Percentiles rank a stretch among this genome's conserved stretches.
Evolutionary conservation across 1,140 invertebrate genomes (phyloP).

Genomic region (Ephestia elutella): DNA sequence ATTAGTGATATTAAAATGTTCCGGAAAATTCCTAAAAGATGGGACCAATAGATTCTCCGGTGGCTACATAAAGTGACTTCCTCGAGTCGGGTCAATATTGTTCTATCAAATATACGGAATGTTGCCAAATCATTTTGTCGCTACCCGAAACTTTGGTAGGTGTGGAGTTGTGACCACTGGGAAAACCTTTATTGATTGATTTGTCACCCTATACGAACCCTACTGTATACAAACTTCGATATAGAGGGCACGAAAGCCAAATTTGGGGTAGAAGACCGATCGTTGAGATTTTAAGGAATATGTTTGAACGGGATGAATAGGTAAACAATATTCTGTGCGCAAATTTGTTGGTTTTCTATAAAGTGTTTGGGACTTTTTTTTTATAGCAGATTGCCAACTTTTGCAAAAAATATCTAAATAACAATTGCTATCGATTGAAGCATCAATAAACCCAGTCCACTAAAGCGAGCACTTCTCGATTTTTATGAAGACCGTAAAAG

Average conservation of each 20-base stretch:
- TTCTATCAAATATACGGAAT: conserved; percentile 9
- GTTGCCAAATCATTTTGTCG: conserved; percentile 7
- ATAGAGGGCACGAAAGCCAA: conserved; percentile 8
- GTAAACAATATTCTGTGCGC: conserved; percentile 1
- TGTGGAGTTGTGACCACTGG: conserved; percentile 10
- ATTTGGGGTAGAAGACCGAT: conserved; percentile 8
- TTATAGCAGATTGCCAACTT: neutral
- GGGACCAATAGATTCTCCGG: conserved; percentile 43
- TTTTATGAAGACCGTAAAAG: conserved; percentile 52
- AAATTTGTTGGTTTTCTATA: neutral
- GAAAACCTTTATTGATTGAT: conserved; percentile 12
- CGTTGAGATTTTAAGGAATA: conserved; percentile 9
- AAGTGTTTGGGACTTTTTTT: neutral
- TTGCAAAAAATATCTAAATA: conserved; percentile 11
- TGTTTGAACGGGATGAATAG: conserved; percentile 9
- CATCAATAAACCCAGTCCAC: conserved; percentile 35
- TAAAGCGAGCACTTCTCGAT: conserved; percentile 24
- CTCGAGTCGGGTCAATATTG: conserved; percentile 43
- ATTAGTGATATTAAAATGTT: conserved; percentile 67
- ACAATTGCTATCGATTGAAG: conserved; percentile 21
- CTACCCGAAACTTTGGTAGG: conserved; percentile 7
- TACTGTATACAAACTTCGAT: conserved; percentile 6
- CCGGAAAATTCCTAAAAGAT: conserved; percentile 38
- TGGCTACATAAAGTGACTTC: conserved; percentile 36
- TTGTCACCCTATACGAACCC: conserved; percentile 9